Conservation (phyloP, 2,113 vertebrate species). For the Brachionichthys hirsutus region DNA sequence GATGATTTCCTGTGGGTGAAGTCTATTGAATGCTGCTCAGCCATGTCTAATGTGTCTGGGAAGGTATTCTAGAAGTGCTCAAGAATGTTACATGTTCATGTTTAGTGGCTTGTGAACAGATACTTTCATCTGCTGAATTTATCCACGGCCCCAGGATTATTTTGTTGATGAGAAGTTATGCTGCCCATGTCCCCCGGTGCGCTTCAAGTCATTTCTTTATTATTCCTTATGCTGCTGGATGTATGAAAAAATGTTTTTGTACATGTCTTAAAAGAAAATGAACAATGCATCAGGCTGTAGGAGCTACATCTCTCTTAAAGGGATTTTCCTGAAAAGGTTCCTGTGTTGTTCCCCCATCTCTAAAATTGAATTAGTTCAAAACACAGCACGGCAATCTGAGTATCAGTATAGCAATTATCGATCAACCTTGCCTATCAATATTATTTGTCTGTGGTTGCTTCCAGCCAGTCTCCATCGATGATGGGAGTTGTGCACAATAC, state of each 20-base stretch:
- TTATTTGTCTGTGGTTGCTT: conserved; percentile 32
- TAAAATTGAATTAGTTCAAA: too few species aligned
- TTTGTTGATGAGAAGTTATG: conserved; percentile 44
- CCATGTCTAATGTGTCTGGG: conserved; percentile 78
- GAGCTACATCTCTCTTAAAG: conserved; percentile 24
- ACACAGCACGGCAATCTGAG: conserved; percentile 21
- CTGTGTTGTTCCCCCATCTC: too few species aligned
- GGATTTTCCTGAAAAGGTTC: conserved; percentile 31
- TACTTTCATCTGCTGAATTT: conserved; percentile 32
- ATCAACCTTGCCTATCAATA: conserved; percentile 35
- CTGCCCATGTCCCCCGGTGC: conserved; percentile 25
- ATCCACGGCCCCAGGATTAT: conserved; percentile 29
- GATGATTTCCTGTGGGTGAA: conserved; percentile 75
- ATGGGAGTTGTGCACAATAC: conserved; percentile 1
- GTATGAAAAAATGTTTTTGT: conserved; percentile 25
- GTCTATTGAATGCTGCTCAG: conserved; percentile 66
- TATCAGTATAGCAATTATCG: conserved; percentile 48
- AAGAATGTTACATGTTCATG: conserved; percentile 60
- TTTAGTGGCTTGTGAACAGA: conserved; percentile 68
- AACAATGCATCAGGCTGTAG: conserved; percentile 19
- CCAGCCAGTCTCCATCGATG: conserved; percentile 30
- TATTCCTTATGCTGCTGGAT: conserved; percentile 34
- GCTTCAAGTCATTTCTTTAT: conserved; percentile 22
- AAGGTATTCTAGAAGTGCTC: conserved; percentile 69
- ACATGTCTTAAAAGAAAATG: conserved; percentile 26